These are phyloP conservation scores for Clarias gariepinus DNA, from an alignment of 2,113 vertebrate species.

Conservation along the genomic window DNA sequence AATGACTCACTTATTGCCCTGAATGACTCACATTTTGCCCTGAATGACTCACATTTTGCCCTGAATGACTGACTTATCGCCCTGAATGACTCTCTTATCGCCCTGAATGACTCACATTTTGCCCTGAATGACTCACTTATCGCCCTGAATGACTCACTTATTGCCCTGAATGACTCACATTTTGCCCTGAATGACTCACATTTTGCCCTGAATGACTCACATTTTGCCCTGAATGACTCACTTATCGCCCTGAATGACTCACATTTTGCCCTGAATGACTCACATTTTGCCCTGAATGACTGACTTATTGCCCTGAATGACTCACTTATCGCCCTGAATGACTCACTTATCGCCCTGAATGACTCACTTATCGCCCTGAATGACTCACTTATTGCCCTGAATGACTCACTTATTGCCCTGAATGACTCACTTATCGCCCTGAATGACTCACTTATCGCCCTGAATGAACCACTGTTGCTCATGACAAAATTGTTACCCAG, in stretches of 20 bases:
- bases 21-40: neutral
- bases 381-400: too few relatives aligned
- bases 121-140: neutral
- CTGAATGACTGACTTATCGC: neutral
- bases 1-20: too few relatives aligned
- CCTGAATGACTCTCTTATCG: too few relatives aligned
- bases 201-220: neutral
- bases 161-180: neutral
- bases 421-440: too few relatives aligned
- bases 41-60: neutral
- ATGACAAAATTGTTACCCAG: neutral
- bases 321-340: too few relatives aligned
- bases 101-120: neutral
- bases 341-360: neutral
- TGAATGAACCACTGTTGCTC: neutral
- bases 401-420: too few relatives aligned
- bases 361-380: neutral
- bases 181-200: neutral
- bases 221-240: neutral
- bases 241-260: neutral
- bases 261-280: neutral
- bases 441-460: neutral
- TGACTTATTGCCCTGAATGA: neutral
- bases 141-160: neutral
- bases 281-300: neutral